These are phyloP conservation scores for Orthosia incerta DNA, from an alignment of 2,888 invertebrate genomes.

Conservation along the genomic window DNA sequence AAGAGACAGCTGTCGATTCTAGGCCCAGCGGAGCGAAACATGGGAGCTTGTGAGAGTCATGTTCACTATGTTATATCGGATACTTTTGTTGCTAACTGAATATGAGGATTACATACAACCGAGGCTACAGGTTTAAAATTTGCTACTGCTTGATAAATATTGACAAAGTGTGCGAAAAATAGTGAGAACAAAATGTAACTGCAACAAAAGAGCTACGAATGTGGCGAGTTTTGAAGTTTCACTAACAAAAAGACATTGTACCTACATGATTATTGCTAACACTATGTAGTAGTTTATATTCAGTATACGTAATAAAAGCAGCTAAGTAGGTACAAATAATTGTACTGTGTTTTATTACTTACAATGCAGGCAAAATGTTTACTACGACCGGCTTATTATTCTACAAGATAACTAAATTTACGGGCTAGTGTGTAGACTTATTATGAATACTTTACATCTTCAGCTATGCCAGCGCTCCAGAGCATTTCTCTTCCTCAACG, in stretches of 20 bases:
- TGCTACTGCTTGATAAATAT: neutral
- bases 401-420: too few species aligned
- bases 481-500: conserved; percentile 97
- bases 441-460: conserved; percentile 52
- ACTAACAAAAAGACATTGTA: neutral
- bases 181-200: neutral
- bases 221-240: neutral
- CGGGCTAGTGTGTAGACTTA: neutral
- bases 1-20: conserved; percentile 51
- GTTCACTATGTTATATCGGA: conserved; percentile 3
- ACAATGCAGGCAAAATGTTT: neutral
- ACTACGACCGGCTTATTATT: neutral
- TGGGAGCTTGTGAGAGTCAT: conserved; percentile 16
- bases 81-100: conserved; percentile 30
- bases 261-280: too few species aligned
- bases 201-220: neutral
- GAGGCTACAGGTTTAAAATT: neutral
- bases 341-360: too few species aligned
- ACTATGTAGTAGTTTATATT: too few species aligned
- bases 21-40: conserved; percentile 20
- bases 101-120: neutral
- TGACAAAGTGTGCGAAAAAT: neutral
- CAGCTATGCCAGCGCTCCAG: conserved; percentile 97
- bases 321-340: too few species aligned
- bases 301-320: too few species aligned